Percentiles rank a stretch among this genome's conserved stretches.
Evolutionary conservation across 2,113 vertebrate species (phyloP).

Genomic region (Sphaerodactylus townsendi): DNA sequence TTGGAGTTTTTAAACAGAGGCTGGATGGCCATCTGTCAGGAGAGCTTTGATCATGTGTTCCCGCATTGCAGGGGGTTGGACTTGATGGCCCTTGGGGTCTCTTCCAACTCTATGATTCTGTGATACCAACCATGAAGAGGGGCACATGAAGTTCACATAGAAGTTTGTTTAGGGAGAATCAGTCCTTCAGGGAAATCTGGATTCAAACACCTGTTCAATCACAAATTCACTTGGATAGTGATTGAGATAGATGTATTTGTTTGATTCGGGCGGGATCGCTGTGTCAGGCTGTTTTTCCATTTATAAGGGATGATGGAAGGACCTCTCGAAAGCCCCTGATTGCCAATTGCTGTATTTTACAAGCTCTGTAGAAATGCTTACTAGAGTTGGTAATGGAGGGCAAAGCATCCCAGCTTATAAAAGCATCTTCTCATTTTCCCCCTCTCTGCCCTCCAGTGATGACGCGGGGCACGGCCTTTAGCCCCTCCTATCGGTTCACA

Average conservation of each 20-base stretch:
- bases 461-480: conserved; percentile 92
- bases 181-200: background rate
- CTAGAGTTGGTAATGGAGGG: background rate
- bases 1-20: too few species aligned
- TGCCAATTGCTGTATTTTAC: background rate
- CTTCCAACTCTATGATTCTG: too few species aligned
- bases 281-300: background rate
- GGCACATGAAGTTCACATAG: too few species aligned
- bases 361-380: background rate
- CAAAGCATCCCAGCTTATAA: background rate
- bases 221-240: too few species aligned
- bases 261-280: background rate
- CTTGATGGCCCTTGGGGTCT: too few species aligned
- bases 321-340: background rate
- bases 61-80: too few species aligned
- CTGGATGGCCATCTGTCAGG: too few species aligned
- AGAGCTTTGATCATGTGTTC: too few species aligned
- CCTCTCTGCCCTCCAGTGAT: conserved; percentile 83
- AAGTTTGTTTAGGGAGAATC: background rate
- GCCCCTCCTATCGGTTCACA: conserved; percentile 94
- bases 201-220: background rate
- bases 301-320: background rate
- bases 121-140: too few species aligned
- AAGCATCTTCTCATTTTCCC: background rate
- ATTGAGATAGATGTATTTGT: too few species aligned